Base-by-base conservation (phyloP, 2,888 invertebrate species). In the Orthonychiurus folsomi region DNA sequence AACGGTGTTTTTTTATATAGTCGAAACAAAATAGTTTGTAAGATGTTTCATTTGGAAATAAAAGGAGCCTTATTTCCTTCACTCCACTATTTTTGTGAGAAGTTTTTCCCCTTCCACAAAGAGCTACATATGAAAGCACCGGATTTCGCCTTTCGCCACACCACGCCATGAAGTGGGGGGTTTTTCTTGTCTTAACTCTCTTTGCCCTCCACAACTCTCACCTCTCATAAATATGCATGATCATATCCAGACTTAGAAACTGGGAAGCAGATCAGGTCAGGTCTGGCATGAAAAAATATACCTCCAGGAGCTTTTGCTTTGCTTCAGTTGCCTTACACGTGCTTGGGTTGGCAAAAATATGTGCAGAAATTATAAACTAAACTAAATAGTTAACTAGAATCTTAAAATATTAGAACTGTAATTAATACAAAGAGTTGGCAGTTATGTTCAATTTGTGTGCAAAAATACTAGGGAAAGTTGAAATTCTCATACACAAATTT, bases 151-250 rank as follows among this genome's bases (percentile, higher is more conserved):
- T 37, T 37, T 5, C 9, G 37, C 37, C 15, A 37, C 37, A 5
- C 37, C n/a, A n/a, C n/a, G n/a, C n/a, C n/a, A n/a, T n/a, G n/a
- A n/a, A n/a, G n/a, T n/a, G n/a, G n/a, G n/a, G 37, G 37, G 37
- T 37, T 37, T 37, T 37, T 37, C 37, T 37, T 37, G 37, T 37
- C 37, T 37, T 37, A 37, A 37, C 37, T 37, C 37, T 37, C 37
- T 37, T 37, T 37, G 37, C 37, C 15, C 15, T 37, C 37, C 37
- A 37, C 37, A 37, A 37, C 37, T 37, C 37, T 5, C 37, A 37
- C 37, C 37, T 37, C 37, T 37, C 37, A 37, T 37, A 37, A 37
- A 37, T 37, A 37, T 37, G 37, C 37, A 37, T 37, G 37, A 37
- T 15, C 37, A 37, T 9, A 37, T 37, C 37, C 37, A 37, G 15